Conservation (phyloP, 2,797 vertebrate genomes). For the Geotria australis region DNA sequence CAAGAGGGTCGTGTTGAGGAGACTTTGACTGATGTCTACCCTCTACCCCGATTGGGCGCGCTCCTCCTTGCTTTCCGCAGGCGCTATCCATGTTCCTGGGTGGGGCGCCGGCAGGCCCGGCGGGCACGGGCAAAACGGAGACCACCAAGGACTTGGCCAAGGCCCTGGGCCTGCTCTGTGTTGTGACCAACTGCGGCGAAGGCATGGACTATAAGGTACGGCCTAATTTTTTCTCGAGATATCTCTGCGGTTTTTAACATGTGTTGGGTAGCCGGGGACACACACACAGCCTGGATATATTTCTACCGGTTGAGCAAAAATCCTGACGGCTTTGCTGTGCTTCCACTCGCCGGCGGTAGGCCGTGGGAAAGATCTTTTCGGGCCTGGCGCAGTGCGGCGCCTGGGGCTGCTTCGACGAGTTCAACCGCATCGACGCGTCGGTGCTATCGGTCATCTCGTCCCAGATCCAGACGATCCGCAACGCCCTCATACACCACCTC, state of each 20-base stretch:
- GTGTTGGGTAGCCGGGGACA: no score
- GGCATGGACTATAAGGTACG: constrained; percentile 85
- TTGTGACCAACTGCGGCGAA: constrained; percentile 91
- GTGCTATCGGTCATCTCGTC: constrained; percentile 87
- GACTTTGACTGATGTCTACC: no score
- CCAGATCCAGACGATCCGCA: constrained; percentile 78
- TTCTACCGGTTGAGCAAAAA: no score
- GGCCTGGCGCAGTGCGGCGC: constrained; percentile 82
- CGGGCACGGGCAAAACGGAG: constrained; percentile 87
- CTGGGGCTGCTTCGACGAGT: constrained; percentile 96
- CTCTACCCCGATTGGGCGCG: no score
- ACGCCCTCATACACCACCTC: constrained; percentile 45
- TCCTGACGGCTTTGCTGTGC: no score
- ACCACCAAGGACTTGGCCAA: constrained; percentile 91
- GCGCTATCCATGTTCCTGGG: constrained; percentile 96
- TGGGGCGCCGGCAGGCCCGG: constrained; percentile 67
- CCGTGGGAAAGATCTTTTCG: constrained; percentile 75
- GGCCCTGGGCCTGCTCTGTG: constrained; percentile 63
- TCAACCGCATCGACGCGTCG: constrained; percentile 83
- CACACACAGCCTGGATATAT: no score
- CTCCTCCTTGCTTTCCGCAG: constrained; percentile 9
- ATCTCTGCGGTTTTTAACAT: no score
- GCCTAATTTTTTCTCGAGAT: not conserved
- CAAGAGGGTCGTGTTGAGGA: no score
- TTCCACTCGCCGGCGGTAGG: constrained; percentile 13